Evolutionary conservation across 2,113 vertebrate species (phyloP), one percentile per base, ranked within the genome.

Genomic region (Tautogolabrus adspersus): DNA sequence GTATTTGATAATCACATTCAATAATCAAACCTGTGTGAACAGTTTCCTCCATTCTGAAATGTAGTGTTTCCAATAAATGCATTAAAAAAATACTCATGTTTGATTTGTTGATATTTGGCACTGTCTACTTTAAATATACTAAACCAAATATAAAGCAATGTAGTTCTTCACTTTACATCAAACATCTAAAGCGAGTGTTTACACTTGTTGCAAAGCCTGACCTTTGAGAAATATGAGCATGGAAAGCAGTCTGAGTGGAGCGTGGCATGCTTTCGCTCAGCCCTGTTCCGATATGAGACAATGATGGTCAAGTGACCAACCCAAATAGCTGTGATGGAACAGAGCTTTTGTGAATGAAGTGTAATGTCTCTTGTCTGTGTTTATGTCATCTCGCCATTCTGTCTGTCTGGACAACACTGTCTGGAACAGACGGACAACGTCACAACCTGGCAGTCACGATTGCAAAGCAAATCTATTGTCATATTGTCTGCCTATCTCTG

Each of bases 291-390:
- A 72, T 65, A 74, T 34, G 44, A 62, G 77, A 93, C 86, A 92
- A 91, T 91, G 60, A 81, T 61, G 72, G 81, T 82, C 81, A 88
- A 85, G 86, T 86, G 91, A 89, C 89, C 85, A 81, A 90, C 89
- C 83, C 74, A 87, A 78, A 93, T 84, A 89, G 82, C 80, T 79
- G 75, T 66, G 88, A 77, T 89, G 85, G 83, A 85, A 83, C 56
- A 65, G 77, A 79, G 89, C 86, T 88, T 92, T 91, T 93, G 88
- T 92, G 89, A 92, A 92, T 92, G 87, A 93, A 93, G 77, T 80
- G 75, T 84, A 75, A 83, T 79, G 84, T 59, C 78, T 77, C 76
- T 77, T 77, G 81, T 88, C 81, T 77, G 59, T 89, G 84, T 90
- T 90, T 81, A 85, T 87, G 89, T 91, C 58, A 80, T 76, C 76